These are phyloP conservation scores for Phalacrocorax pelagicus DNA, from an alignment of 2,113 vertebrate species.

Conservation along the genomic window DNA sequence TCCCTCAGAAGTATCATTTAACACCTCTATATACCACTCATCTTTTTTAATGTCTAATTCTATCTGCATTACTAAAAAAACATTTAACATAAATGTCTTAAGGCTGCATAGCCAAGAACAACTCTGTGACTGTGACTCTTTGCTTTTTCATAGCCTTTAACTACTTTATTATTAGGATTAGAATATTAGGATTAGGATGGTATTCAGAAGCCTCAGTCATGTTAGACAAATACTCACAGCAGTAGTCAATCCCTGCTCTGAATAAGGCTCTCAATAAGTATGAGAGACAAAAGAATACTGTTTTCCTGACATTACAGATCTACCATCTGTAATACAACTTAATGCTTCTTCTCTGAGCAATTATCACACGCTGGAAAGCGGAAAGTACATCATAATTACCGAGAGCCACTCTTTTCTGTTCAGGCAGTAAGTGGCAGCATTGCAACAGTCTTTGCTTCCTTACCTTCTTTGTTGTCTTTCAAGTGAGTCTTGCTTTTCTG, in stretches of 20 bases:
- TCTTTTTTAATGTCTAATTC: neutral
- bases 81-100: neutral
- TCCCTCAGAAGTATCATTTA: neutral
- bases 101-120: neutral
- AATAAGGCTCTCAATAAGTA: neutral
- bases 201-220: neutral
- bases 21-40: neutral
- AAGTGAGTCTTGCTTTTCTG: neutral
- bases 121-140: neutral
- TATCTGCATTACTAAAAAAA: neutral
- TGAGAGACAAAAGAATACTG: neutral
- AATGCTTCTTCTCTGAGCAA: neutral
- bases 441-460: neutral
- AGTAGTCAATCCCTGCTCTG: neutral
- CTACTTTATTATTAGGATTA: neutral
- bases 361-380: neutral
- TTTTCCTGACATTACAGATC: neutral
- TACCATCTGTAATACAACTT: neutral
- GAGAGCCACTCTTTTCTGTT: neutral
- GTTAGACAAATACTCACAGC: neutral
- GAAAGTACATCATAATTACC: neutral
- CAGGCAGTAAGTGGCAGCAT: slow-evolving; percentile 50
- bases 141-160: neutral
- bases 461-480: neutral
- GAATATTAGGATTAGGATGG: neutral